A percentile compares a stretch with the other conserved stretches of the same genome.
phyloP scores from a whole-genome alignment of 2,797 vertebrate species.

The Sebastes miniatus region DNA sequence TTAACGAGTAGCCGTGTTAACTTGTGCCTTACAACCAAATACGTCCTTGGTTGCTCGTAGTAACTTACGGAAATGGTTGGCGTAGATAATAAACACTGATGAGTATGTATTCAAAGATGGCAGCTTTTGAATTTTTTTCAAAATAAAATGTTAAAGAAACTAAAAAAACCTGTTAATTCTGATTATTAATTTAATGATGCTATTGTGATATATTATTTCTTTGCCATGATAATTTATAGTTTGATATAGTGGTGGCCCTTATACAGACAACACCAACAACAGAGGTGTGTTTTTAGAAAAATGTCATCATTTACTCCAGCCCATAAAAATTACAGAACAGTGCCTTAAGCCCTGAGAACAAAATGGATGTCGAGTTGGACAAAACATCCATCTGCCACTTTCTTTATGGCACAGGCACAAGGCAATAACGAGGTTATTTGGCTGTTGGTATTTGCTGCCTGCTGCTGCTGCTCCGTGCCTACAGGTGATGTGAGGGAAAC shows the following conservation, averaged over 20 bases:
- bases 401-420: slow-evolving; percentile 60
- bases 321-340: slow-evolving; percentile 57
- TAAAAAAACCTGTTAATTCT: background rate
- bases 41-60: no score
- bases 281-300: slow-evolving; percentile 27
- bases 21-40: rapidly evolving
- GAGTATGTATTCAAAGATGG: no score
- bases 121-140: background rate
- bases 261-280: background rate
- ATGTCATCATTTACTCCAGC: slow-evolving; percentile 48
- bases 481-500: slow-evolving; percentile 69
- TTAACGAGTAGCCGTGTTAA: no score
- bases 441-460: slow-evolving; percentile 70
- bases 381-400: slow-evolving; percentile 74
- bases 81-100: no score
- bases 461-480: slow-evolving; percentile 60
- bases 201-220: background rate
- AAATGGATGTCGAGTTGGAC: slow-evolving; percentile 72
- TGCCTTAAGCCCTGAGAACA: slow-evolving; percentile 63
- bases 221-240: background rate
- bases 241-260: background rate
- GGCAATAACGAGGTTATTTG: slow-evolving; percentile 77
- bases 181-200: background rate
- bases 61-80: no score
- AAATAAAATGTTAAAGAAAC: background rate